Conservation (phyloP, 2,113 vertebrate species). For the Epinephelus fuscoguttatus region DNA sequence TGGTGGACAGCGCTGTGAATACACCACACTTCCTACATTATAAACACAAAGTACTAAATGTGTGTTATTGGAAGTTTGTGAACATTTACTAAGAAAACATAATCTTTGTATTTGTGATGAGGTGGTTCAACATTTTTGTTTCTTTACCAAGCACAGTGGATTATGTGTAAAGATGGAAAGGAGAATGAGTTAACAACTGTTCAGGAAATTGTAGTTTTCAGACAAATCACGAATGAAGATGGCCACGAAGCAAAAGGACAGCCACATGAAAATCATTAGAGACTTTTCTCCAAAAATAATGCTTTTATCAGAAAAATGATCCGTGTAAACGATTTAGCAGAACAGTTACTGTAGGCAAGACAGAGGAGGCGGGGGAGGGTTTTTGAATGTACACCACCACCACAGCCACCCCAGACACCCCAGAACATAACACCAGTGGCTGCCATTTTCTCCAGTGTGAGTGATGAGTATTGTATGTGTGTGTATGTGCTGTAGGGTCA, state of each 20-base stretch:
- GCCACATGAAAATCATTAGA: slow-evolving; percentile 79
- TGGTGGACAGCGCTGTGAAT: slow-evolving; percentile 3
- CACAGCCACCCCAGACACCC: slow-evolving; percentile 54
- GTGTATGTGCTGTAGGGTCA: slow-evolving; percentile 73
- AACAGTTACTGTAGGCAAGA: slow-evolving; percentile 80
- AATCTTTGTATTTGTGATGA: slow-evolving; percentile 42
- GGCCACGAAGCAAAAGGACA: slow-evolving; percentile 63
- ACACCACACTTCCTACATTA: neutral
- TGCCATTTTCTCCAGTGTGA: slow-evolving; percentile 87
- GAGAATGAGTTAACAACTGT: neutral
- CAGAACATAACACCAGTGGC: slow-evolving; percentile 91
- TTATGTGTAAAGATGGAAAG: neutral
- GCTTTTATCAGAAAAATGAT: slow-evolving; percentile 90
- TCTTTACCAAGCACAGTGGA: slow-evolving; percentile 9
- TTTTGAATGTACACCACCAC: slow-evolving; percentile 83
- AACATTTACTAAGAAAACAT: slow-evolving; percentile 40
- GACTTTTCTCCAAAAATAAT: slow-evolving; percentile 88
- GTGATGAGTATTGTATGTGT: slow-evolving; percentile 84
- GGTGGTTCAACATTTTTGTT: slow-evolving; percentile 15
- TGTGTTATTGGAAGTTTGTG: slow-evolving; percentile 44
- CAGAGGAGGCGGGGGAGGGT: slow-evolving; percentile 84
- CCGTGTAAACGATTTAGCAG: slow-evolving; percentile 83
- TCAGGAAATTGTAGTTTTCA: slow-evolving; percentile 36
- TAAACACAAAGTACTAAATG: slow-evolving; percentile 15
- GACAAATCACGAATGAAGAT: slow-evolving; percentile 59